phyloP scores from a whole-genome alignment of 2,797 vertebrate genomes.

The Sebastes itinus region DNA sequence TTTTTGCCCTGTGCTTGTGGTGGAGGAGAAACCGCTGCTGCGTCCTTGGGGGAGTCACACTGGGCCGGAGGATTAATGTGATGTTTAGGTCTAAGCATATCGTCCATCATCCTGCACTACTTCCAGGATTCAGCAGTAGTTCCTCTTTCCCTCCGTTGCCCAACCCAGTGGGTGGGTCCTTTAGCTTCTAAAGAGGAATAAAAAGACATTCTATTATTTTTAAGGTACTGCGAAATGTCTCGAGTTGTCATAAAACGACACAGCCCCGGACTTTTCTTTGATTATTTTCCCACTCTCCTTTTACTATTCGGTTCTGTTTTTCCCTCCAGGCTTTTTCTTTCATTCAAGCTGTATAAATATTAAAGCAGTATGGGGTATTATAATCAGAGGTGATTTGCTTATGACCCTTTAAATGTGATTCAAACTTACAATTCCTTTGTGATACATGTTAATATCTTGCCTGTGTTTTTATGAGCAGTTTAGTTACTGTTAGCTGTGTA shows the following conservation, averaged over 20 bases:
- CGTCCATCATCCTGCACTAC: conserved; percentile 76
- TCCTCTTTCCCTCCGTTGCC: conserved; percentile 60
- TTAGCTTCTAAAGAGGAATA: conserved; percentile 37
- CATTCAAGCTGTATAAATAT: not conserved
- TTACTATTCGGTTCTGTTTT: not conserved
- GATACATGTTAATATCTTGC: not conserved
- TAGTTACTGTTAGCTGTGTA: not conserved
- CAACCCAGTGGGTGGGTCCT: conserved; percentile 56
- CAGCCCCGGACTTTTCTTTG: not conserved
- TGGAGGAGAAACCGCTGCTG: conserved; percentile 61
- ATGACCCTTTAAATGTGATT: conserved; percentile 7
- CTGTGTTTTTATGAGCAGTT: not conserved
- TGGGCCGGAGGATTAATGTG: conserved; percentile 78
- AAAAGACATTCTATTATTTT: conserved; percentile 37
- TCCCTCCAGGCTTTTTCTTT: not conserved
- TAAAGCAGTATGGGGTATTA: not conserved
- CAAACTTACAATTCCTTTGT: not conserved
- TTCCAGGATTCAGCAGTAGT: conserved; percentile 63
- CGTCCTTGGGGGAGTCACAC: conserved; percentile 73
- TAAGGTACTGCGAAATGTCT: conserved; percentile 23
- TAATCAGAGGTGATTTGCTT: conserved; percentile 3
- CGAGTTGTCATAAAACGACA: not conserved
- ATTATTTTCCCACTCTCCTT: not conserved
- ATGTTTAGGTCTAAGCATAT: conserved; percentile 75
- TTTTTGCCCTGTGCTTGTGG: conserved; percentile 49